These are phyloP conservation scores for Xanthia togata DNA, from an alignment of 2,888 invertebrate genomes.

Conservation along the genomic window DNA sequence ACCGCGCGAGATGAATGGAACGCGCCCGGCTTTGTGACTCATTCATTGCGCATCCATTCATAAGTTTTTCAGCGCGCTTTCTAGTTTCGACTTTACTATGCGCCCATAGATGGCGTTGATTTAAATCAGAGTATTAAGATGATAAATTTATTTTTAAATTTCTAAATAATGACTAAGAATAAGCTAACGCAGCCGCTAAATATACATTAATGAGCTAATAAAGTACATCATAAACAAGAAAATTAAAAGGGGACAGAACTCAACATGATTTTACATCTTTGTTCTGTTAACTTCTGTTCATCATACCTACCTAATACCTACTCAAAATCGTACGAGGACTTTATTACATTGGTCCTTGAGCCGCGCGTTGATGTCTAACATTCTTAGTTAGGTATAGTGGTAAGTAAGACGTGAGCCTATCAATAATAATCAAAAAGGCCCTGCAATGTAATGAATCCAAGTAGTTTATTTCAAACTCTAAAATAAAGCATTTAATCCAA, in stretches of 20 bases:
- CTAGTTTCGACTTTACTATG: constrained; percentile 53
- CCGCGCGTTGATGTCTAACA: constrained; percentile 24
- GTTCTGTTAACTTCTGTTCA: too few species aligned
- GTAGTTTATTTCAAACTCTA: too few species aligned
- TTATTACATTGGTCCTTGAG: not conserved
- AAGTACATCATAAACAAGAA: not conserved
- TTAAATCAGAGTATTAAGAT: not conserved
- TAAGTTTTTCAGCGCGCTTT: constrained; percentile 82
- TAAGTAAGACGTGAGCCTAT: not conserved
- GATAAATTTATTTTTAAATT: not conserved
- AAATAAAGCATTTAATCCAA: too few species aligned
- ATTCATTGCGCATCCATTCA: constrained; percentile 81
- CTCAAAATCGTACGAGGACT: too few species aligned
- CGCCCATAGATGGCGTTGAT: constrained; percentile 74
- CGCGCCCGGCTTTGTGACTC: constrained; percentile 76
- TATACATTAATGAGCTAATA: not conserved
- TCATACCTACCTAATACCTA: not conserved
- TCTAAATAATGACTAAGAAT: not conserved
- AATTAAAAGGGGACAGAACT: not conserved
- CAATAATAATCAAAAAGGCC: too few species aligned
- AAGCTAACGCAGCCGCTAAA: not conserved
- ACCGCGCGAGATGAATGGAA: constrained; percentile 79
- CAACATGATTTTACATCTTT: not conserved
- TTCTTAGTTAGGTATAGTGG: not conserved
- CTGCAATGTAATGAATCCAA: not conserved